Percentiles rank a stretch among this genome's conserved stretches.
Evolutionary conservation across 2,797 vertebrate species (phyloP).

Genomic region (Threskiornis aethiopicus): DNA sequence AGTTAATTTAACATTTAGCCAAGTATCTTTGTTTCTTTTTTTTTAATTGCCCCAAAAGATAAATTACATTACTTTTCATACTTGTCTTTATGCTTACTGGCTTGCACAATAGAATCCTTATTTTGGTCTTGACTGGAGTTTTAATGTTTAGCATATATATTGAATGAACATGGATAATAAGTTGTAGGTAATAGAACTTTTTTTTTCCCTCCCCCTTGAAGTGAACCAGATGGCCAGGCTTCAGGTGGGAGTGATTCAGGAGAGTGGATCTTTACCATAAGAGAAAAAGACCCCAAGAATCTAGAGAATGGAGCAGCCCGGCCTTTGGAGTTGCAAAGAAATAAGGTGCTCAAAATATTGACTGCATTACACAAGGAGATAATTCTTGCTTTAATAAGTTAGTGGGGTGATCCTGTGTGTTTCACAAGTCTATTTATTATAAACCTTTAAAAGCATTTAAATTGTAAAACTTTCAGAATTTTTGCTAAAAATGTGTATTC

Average conservation of each 20-base stretch:
- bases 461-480: background rate
- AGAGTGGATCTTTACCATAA: conserved; percentile 92
- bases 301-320: conserved; percentile 83
- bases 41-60: background rate
- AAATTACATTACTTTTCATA: background rate
- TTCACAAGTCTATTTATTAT: background rate
- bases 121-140: background rate
- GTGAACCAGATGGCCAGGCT: conserved; percentile 85
- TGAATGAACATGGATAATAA: background rate
- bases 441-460: background rate
- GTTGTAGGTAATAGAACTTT: background rate
- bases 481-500: background rate
- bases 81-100: background rate
- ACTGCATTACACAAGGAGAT: background rate
- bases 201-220: conserved; percentile 41
- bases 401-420: background rate
- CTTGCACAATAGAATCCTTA: background rate
- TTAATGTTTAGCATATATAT: background rate
- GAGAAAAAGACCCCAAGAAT: conserved; percentile 83
- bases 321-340: conserved; percentile 77
- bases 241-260: conserved; percentile 82
- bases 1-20: background rate
- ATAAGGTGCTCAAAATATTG: conserved; percentile 76
- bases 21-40: background rate
- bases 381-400: background rate